phyloP scores from a whole-genome alignment of 1,140 invertebrate species.

The Cotesia vestalis region DNA sequence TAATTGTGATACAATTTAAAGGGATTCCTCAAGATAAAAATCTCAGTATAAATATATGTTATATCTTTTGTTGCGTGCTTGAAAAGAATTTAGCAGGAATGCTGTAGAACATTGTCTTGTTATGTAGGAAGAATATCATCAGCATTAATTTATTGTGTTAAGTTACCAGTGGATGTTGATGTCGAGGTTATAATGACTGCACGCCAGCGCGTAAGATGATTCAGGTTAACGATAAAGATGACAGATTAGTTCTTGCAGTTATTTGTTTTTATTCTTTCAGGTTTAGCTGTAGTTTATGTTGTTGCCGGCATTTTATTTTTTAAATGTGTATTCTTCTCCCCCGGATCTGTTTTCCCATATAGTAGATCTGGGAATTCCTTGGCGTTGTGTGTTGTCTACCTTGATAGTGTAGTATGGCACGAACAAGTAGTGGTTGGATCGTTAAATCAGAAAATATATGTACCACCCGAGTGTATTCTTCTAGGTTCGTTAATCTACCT shows the following conservation, averaged over 20 bases:
- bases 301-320: no score
- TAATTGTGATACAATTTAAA: no score
- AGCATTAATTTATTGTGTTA: no score
- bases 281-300: no score
- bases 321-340: neutral
- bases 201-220: constrained; percentile 35
- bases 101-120: no score
- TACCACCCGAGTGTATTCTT: constrained; percentile 24
- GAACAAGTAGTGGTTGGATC: constrained; percentile 5
- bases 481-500: constrained; percentile 32
- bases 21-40: no score
- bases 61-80: no score
- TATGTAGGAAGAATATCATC: no score
- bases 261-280: constrained; percentile 14
- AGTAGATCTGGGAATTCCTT: constrained; percentile 10
- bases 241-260: constrained; percentile 34
- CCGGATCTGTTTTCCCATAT: constrained; percentile 17
- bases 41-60: no score
- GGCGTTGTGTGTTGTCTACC: neutral
- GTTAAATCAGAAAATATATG: constrained; percentile 19
- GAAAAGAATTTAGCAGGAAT: no score
- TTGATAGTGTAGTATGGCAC: constrained; percentile 11
- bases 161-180: no score
- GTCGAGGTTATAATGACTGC: constrained; percentile 3
- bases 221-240: constrained; percentile 41